Percentiles rank a stretch among this genome's conserved stretches.
phyloP scores from a whole-genome alignment of 2,888 invertebrate genomes.

The Mycalesis mineus region DNA sequence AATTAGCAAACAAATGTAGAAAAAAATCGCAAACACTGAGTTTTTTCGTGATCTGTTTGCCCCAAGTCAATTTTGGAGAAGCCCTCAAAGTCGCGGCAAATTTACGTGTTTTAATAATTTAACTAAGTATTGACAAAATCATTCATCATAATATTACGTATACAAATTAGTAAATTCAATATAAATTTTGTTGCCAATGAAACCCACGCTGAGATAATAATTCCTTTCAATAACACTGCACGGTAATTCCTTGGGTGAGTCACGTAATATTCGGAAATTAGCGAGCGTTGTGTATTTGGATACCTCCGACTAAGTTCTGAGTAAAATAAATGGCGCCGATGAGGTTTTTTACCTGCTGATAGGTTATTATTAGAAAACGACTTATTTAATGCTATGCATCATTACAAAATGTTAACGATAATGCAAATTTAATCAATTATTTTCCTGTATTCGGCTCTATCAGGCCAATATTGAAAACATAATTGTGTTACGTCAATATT shows the following conservation, averaged over 20 bases:
- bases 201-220: conserved; percentile 3
- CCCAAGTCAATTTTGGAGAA: no score
- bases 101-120: no score
- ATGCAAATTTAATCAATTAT: not conserved
- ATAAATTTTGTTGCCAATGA: not conserved
- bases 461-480: no score
- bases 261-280: conserved; percentile 8
- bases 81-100: no score
- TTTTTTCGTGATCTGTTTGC: no score
- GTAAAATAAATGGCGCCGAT: not conserved
- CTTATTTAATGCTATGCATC: not conserved
- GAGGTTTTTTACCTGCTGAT: not conserved
- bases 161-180: not conserved
- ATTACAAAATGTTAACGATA: not conserved
- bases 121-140: no score
- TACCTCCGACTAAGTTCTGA: not conserved
- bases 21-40: no score
- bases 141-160: no score
- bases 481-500: no score
- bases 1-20: no score
- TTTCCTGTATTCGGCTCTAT: not conserved
- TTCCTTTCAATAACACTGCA: not conserved
- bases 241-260: conserved; percentile 12
- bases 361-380: not conserved
- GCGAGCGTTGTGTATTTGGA: not conserved